phyloP scores from a whole-genome alignment of 2,888 invertebrate genomes.

The Morpho achilles region DNA sequence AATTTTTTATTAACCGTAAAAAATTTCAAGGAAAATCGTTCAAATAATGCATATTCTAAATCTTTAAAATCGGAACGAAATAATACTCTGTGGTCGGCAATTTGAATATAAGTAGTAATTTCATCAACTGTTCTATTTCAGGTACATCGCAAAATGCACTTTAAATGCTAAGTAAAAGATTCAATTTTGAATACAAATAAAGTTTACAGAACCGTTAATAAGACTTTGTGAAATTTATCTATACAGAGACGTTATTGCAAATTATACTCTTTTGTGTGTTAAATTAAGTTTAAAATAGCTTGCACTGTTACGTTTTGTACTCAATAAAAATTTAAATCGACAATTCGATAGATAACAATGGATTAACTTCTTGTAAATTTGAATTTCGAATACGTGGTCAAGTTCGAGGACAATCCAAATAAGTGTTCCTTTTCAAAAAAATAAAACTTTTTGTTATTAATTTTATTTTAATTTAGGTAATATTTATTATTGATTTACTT shows the following conservation, averaged over 20 bases:
- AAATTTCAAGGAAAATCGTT: too few relatives aligned
- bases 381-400: constrained; percentile 18
- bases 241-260: not conserved
- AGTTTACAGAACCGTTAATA: constrained; percentile 8
- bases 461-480: too few relatives aligned
- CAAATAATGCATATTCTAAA: not conserved
- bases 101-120: constrained; percentile 5
- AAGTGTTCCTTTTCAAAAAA: constrained; percentile 3
- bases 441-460: too few relatives aligned
- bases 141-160: constrained; percentile 3
- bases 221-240: constrained; percentile 10
- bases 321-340: constrained; percentile 16
- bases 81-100: not conserved
- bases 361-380: constrained; percentile 19
- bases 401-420: constrained; percentile 7
- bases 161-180: not conserved
- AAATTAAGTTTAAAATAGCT: constrained; percentile 4
- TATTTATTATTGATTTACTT: too few relatives aligned
- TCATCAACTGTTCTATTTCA: not conserved
- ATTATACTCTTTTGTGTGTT: not conserved
- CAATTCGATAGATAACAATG: constrained; percentile 20
- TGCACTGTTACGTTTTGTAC: not conserved
- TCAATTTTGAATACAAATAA: constrained; percentile 3
- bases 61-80: not conserved
- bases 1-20: too few relatives aligned